Evolutionary conservation across 2,888 invertebrate genomes (phyloP), one percentile per base, ranked within the genome.

Genomic region (Penaeus monodon): DNA sequence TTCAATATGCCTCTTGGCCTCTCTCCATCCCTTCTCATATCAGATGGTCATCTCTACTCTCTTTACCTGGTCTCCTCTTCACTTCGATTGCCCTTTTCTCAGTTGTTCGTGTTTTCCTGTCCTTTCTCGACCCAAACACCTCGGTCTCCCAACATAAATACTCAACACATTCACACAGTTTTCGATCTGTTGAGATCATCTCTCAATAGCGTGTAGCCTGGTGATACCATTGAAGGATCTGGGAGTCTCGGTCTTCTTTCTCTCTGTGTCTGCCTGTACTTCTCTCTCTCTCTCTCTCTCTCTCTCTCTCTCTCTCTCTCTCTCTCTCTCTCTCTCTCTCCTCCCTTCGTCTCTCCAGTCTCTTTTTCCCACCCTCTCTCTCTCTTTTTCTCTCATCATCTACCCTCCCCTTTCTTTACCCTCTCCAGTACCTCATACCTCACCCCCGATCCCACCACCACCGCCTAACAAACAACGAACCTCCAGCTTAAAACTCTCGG

Each of bases 1-100:
- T 33, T 79, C 44, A 76, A 76, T 76, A 76, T 76, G 24, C 76
- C 44, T 49, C n/a, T n/a, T 20, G 76, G 22, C 76, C 44, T 76
- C 44, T 27, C 76, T 24, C 44, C 20, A 6, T 12, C 44, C 76
- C 76, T 49, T 49, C 24, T 57, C 57, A 57, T 57, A 57, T 57
- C 57, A 57, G 57, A 57, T 57, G 57, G 57, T 57, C 57, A 76
- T 76, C 49, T 49, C 44, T 49, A 1, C 24, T n/a, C 44, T 24
- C 76, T 27, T 76, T 27, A 24, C 76, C 24, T 49, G 22, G 22
- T 12, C n/a, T 49, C 76, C 49, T 49, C 44, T 49, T 29, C 73
- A 80, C 24, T 10, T 33, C 29, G 24, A 20, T 38, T n/a, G 20
- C 80, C 65, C 38, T 20, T 79, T 24, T 64, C 33, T 27, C 27